These are phyloP conservation scores for Phalacrocorax carbo DNA, from an alignment of 2,113 vertebrate species.

Conservation along the genomic window DNA sequence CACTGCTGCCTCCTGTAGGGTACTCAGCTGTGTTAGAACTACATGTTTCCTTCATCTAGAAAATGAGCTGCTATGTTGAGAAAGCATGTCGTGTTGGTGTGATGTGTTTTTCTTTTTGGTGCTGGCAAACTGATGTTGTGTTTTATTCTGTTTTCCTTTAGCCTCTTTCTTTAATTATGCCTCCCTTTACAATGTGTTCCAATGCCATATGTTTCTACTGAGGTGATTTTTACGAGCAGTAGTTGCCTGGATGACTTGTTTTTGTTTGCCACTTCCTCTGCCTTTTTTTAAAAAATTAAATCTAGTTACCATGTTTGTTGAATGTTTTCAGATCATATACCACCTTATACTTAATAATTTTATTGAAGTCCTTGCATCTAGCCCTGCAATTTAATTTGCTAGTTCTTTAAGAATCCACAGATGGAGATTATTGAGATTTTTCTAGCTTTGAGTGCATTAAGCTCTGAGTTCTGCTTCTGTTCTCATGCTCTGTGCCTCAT, in stretches of 20 bases:
- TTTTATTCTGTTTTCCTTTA: not conserved
- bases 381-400: not conserved
- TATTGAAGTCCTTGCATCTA: not conserved
- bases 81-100: not conserved
- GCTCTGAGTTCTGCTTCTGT: not conserved
- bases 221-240: conserved; percentile 14
- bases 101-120: not conserved
- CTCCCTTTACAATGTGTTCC: not conserved
- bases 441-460: not conserved
- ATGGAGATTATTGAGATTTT: not conserved
- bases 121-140: not conserved
- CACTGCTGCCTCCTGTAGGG: not conserved
- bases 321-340: not conserved
- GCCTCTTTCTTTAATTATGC: not conserved
- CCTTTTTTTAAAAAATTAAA: not conserved
- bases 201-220: not conserved
- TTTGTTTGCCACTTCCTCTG: not conserved
- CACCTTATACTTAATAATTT: not conserved
- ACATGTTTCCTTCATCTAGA: not conserved
- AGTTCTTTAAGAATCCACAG: not conserved
- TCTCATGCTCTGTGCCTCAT: not conserved
- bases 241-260: not conserved
- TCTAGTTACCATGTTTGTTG: not conserved
- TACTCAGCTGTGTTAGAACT: not conserved
- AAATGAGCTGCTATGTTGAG: not conserved